phyloP scores from a whole-genome alignment of 2,113 vertebrate species.

The Muscicapa adusta region DNA sequence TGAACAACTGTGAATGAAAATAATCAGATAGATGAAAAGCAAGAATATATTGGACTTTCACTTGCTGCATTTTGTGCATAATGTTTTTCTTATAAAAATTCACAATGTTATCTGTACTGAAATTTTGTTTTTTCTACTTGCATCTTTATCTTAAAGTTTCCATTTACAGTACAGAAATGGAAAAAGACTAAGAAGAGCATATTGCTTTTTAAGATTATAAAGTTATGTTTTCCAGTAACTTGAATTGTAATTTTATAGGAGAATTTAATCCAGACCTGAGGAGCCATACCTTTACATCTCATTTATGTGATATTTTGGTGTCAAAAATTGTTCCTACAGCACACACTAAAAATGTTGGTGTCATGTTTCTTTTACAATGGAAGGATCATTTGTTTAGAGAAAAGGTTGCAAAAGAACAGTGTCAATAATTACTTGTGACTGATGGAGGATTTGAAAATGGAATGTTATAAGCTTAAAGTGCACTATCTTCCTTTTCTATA shows the following conservation, averaged over 20 bases:
- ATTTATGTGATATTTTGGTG: neutral
- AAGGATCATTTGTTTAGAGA: neutral
- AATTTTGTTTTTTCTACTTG: slow-evolving; percentile 57
- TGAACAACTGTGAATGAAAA: slow-evolving; percentile 59
- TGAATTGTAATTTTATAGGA: slow-evolving; percentile 69
- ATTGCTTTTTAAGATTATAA: slow-evolving; percentile 78
- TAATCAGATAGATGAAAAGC: neutral
- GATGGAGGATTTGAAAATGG: slow-evolving; percentile 5
- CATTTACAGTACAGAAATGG: slow-evolving; percentile 72
- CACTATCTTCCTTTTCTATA: slow-evolving; percentile 50
- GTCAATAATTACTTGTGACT: slow-evolving; percentile 6
- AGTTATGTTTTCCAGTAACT: slow-evolving; percentile 75
- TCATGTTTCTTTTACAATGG: neutral
- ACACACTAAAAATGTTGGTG: neutral
- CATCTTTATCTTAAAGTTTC: slow-evolving; percentile 71
- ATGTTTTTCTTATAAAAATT: slow-evolving; percentile 70
- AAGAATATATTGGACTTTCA: slow-evolving; percentile 49
- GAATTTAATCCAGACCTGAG: slow-evolving; percentile 54
- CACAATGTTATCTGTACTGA: slow-evolving; percentile 64
- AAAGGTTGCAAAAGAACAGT: neutral
- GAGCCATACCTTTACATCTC: slow-evolving; percentile 65
- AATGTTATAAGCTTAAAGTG: slow-evolving; percentile 24
- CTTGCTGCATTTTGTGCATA: slow-evolving; percentile 74
- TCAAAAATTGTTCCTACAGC: slow-evolving; percentile 6
- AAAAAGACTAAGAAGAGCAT: slow-evolving; percentile 71